Base-by-base conservation (phyloP, 2,888 invertebrate genomes). In the Saturnia pavonia region DNA sequence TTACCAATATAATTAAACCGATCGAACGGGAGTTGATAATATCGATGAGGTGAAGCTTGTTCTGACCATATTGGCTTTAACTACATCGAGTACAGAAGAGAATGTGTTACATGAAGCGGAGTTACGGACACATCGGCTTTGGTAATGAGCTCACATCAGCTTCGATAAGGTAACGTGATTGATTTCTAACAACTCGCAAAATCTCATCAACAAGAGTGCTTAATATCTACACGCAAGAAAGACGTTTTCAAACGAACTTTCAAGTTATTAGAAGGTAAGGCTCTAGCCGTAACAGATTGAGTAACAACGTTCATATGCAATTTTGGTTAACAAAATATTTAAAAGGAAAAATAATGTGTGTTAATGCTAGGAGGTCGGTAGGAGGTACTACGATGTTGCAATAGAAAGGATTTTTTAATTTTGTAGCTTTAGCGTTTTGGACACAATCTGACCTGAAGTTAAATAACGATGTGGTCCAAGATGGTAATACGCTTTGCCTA, bases 1-100 rank as follows among this genome's bases (percentile, higher is more conserved):
- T 77, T 79, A 86, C 85, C 82, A 86, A 88, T 86, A 88, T 86
- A 87, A 89, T 88, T 87, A 85, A 88, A 85, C 82, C 80, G 84
- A 84, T 82, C 83, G 82, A 83, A 80, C 83, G 80, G 82, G 81
- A 82, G 79, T 75, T 78, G 84, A 82, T 82, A 86, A 86, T 87
- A 86, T 87, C 86, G 85, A 88, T 85, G 85, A 84, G 85, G 81
- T 80, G 76, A 74, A 80, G 79, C 85, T 84, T 81, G 88, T 87
- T 86, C 86, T 88, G 88, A 78, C 88, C 86, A 85, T 88, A 87
- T 83, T 80, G 75, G 85, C 74, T 74, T 72, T 72, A 75, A 76
- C 72, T 72, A 75, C 76, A 71, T 42, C 69, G 67, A 51, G 67
- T 67, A 45, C 69, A 63, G 43, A 60, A 34, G 68, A 71, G 67